Evolutionary conservation across 2,113 vertebrate genomes (phyloP).

Genomic region (Myotis lucifugus): DNA sequence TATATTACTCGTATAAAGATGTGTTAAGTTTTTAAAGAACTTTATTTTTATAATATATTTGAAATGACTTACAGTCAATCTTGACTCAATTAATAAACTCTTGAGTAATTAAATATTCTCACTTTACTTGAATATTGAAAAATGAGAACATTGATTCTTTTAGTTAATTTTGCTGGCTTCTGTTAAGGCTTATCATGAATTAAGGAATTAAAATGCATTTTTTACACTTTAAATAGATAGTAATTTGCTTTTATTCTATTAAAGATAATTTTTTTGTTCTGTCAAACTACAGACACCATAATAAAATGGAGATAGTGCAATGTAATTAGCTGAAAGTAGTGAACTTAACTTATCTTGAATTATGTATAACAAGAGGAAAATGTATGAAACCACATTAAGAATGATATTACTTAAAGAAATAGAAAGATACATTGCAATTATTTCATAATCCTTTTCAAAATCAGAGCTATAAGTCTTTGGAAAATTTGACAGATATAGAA

Average conservation of each 20-base stretch:
- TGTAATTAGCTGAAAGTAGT: conserved; percentile 80
- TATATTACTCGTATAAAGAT: not conserved
- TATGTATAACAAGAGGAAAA: conserved; percentile 70
- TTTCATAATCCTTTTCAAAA: conserved; percentile 37
- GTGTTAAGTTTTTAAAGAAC: conserved; percentile 73
- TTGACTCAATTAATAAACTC: conserved; percentile 82
- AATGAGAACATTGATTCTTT: conserved; percentile 79
- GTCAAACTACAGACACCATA: conserved; percentile 75
- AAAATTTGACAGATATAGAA: conserved; percentile 37
- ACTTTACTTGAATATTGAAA: conserved; percentile 82
- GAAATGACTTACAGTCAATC: conserved; percentile 77
- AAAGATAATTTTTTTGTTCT: conserved; percentile 83
- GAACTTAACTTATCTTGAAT: conserved; percentile 83
- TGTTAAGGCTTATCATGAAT: conserved; percentile 81
- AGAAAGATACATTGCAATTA: conserved; percentile 59
- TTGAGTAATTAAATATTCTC: conserved; percentile 84
- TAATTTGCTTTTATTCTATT: conserved; percentile 80
- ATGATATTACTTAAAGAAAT: conserved; percentile 61
- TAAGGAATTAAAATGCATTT: conserved; percentile 80
- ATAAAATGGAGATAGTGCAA: conserved; percentile 75
- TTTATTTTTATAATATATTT: conserved; percentile 78
- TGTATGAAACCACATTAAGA: conserved; percentile 45
- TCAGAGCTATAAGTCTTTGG: conserved; percentile 37
- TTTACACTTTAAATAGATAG: conserved; percentile 79
- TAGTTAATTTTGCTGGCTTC: conserved; percentile 80